Conservation (phyloP, 2,113 vertebrate genomes). For the Bubo bubo region DNA sequence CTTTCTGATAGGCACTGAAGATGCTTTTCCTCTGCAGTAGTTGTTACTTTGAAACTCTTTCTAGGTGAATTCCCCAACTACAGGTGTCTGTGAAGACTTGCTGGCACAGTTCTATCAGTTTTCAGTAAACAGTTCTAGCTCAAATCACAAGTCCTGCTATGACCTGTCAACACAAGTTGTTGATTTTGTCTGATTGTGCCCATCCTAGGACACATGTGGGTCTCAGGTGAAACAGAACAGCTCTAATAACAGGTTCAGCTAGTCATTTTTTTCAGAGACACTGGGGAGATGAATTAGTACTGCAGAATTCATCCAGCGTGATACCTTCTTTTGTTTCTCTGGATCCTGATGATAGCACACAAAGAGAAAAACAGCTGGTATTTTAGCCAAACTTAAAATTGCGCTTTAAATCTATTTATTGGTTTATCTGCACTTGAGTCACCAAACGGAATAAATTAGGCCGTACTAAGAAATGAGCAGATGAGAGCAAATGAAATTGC, state of each 20-base stretch:
- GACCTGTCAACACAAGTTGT: background rate
- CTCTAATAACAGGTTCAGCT: background rate
- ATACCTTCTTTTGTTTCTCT: background rate
- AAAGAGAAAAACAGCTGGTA: background rate
- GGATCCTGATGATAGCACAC: background rate
- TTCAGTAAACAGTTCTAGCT: background rate
- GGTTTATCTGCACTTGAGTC: background rate
- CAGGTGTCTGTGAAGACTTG: background rate
- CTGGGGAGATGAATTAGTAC: background rate
- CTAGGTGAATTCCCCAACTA: background rate
- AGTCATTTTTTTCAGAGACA: background rate
- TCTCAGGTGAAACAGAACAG: background rate
- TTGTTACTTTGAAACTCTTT: background rate
- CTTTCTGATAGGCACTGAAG: background rate
- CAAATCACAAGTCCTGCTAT: background rate
- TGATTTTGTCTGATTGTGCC: background rate
- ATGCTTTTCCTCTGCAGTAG: background rate
- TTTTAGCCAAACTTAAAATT: background rate
- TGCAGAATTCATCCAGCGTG: background rate
- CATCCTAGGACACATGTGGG: background rate
- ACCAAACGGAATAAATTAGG: background rate
- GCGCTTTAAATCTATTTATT: background rate
- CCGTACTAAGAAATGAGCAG: background rate
- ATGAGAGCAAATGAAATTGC: background rate
- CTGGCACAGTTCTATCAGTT: background rate